Percentiles rank a stretch among this genome's conserved stretches.
phyloP scores from a whole-genome alignment of 2,797 vertebrate species.

The Poeciliopsis presidionis region DNA sequence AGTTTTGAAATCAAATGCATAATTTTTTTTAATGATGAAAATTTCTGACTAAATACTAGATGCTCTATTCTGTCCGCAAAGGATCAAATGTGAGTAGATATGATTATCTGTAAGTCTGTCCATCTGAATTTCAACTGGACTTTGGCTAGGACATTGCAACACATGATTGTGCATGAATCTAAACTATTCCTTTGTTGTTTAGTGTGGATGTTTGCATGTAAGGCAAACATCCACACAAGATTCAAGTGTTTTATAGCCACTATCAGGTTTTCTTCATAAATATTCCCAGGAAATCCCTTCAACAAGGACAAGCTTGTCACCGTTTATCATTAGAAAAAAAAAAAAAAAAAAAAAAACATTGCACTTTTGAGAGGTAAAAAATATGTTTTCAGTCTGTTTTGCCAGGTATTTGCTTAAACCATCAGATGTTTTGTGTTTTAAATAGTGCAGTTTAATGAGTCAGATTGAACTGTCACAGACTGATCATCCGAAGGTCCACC shows the following conservation, averaged over 20 bases:
- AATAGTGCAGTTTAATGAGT: neutral
- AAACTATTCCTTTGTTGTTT: neutral
- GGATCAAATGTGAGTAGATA: constrained; percentile 24
- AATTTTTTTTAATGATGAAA: neutral
- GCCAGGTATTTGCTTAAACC: neutral
- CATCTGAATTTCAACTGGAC: neutral
- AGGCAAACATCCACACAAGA: neutral
- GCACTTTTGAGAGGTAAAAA: too few relatives aligned
- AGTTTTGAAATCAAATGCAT: neutral
- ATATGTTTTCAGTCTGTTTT: neutral
- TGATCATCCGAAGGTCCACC: constrained; percentile 16
- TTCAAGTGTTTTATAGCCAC: neutral
- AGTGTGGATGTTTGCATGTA: neutral
- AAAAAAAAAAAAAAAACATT: neutral
- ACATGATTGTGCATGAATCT: neutral
- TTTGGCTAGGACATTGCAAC: neutral
- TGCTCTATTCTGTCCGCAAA: constrained; percentile 5
- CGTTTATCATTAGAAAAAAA: neutral
- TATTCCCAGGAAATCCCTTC: neutral
- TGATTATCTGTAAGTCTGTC: constrained; percentile 18
- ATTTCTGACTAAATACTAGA: neutral
- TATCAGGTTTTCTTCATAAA: neutral
- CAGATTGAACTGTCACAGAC: neutral
- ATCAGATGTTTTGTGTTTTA: neutral
- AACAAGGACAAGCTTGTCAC: neutral